Evolutionary conservation across 2,888 invertebrate genomes (phyloP), one percentile per base, ranked within the genome.

Genomic region (Hermodice carunculata): DNA sequence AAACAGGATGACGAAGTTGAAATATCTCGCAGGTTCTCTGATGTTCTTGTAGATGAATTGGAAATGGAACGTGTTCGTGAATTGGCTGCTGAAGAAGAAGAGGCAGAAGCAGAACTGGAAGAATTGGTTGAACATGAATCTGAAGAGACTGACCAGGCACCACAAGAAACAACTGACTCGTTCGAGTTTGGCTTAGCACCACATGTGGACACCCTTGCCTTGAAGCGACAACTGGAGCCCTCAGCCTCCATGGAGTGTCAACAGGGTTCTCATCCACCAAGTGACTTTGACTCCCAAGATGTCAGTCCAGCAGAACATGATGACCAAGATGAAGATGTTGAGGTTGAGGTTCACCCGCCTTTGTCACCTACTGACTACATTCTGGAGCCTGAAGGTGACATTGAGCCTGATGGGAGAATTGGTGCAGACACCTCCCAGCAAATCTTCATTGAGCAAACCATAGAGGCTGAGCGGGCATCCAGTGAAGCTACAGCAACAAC

Each of bases 401-500:
- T 63, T 17, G 79, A 81, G 40, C 65, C 73, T 4, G 79, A 78
- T 53, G 78, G 81, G 29, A 69, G 78, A 52, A 70, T 82, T 6
- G 73, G 70, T 29, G 72, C 78, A 34, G 82, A 83, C 58, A 79
- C 78, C 17, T 78, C 81, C 4, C 79, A 83, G 58, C 81, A 81
- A 61, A 82, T 81, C 43, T 83, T 80, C 71, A 79, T 79, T 58
- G 83, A 82, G 66, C 79, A 81, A 57, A 64, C 69, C 43, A 79
- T 80, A 34, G 75, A 79, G 61, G 56, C 67, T n/a, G 44, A 64
- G 2, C 53, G 64, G 2, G 37, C 40, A 29, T 42, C 67, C 17
- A 58, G 48, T 40, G 64, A 34, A 31, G 61, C 61, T 46, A 48
- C 56, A 6, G 43, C 59, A 24, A 49, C 34, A 29, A 69, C 67